Conservation (phyloP, 2,797 vertebrate genomes). For the Eutrigla gurnardus region DNA sequence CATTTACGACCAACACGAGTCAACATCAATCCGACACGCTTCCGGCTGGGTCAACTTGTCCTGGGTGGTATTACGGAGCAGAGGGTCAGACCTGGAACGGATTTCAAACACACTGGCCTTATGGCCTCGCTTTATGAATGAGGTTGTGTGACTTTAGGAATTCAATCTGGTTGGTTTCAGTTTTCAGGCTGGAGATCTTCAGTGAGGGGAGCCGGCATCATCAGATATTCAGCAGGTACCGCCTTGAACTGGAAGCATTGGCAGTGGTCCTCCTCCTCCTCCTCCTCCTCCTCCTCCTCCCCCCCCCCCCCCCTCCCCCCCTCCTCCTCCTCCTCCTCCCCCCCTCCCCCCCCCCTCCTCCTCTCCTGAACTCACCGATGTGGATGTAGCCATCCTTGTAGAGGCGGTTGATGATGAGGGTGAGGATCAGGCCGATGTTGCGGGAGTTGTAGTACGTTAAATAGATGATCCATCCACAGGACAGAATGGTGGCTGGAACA, state of each 20-base stretch:
- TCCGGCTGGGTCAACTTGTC: too few species aligned
- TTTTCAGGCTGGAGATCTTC: conserved; percentile 45
- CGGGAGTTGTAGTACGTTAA: conserved; percentile 99
- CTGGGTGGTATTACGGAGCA: not conserved
- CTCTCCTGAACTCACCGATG: conserved; percentile 87
- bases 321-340: too few species aligned
- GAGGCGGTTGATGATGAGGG: conserved; percentile 95
- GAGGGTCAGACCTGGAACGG: not conserved
- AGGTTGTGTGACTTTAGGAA: conserved; percentile 32
- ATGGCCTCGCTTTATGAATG: conserved; percentile 21
- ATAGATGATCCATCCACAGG: conserved; percentile 99
- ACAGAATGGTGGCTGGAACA: conserved; percentile 96
- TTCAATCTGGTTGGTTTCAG: conserved; percentile 33
- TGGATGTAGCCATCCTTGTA: conserved; percentile 99
- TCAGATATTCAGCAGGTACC: conserved; percentile 67
- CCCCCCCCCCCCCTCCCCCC: too few species aligned
- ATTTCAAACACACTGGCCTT: conserved; percentile 2
- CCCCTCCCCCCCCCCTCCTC: too few species aligned
- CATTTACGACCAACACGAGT: not conserved
- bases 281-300: too few species aligned
- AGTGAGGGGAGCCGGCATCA: conserved; percentile 47
- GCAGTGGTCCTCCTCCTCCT: conserved; percentile 8
- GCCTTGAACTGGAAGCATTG: conserved; percentile 39
- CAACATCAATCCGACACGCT: not conserved
- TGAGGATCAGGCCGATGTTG: conserved; percentile 98